Evolutionary conservation across 2,113 vertebrate genomes (phyloP).

Genomic region (Vulpes vulpes): DNA sequence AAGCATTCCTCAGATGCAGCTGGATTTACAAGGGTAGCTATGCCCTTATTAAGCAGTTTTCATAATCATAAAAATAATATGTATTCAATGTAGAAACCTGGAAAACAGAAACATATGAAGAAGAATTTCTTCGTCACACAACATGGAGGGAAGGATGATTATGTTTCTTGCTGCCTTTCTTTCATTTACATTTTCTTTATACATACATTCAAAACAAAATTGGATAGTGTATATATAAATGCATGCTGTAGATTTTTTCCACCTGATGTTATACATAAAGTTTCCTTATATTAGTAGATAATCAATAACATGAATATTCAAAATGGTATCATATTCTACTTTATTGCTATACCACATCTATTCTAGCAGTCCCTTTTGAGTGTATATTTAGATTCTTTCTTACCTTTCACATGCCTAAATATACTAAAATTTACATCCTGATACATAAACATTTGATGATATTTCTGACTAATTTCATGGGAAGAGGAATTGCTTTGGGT

Average conservation of each 20-base stretch:
- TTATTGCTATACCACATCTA: neutral
- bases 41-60: neutral
- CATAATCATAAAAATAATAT: conserved; percentile 15
- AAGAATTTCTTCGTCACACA: neutral
- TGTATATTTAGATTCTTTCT: neutral
- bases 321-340: neutral
- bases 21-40: neutral
- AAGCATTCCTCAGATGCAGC: neutral
- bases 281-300: neutral
- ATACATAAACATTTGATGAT: neutral
- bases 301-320: neutral
- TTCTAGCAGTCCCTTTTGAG: neutral
- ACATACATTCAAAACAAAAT: neutral
- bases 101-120: neutral
- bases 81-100: neutral
- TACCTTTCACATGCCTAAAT: neutral
- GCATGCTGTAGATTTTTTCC: neutral
- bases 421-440: neutral
- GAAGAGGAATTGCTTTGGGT: neutral
- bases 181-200: neutral
- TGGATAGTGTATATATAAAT: neutral
- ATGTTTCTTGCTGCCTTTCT: neutral
- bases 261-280: neutral
- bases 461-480: neutral
- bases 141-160: neutral